These are phyloP conservation scores for Drosophila dives DNA, from an alignment of 2,888 invertebrate genomes.

Conservation along the genomic window DNA sequence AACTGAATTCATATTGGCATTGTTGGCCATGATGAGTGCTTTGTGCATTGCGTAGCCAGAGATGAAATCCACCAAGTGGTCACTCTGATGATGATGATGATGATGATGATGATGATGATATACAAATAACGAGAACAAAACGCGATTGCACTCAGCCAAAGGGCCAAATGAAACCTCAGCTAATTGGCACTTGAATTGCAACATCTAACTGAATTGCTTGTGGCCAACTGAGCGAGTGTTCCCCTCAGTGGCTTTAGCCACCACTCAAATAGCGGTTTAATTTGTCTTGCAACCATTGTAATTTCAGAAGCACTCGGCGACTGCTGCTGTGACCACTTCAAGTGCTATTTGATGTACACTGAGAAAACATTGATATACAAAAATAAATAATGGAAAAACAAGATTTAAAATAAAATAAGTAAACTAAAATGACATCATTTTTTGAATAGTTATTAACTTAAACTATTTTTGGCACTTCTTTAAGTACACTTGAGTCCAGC, in stretches of 20 bases:
- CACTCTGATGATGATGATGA: conserved; percentile 24
- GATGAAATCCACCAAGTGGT: neutral
- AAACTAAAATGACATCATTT: neutral
- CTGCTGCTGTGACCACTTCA: conserved; percentile 28
- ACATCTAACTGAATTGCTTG: conserved; percentile 57
- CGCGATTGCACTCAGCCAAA: conserved; percentile 23
- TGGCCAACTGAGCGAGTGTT: conserved; percentile 24
- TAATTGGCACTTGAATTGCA: conserved; percentile 73
- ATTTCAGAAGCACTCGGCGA: conserved; percentile 26
- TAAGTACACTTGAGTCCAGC: neutral
- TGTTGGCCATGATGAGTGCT: conserved; percentile 42
- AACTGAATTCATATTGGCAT: conserved; percentile 32
- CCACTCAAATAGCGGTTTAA: conserved; percentile 36
- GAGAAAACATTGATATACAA: neutral
- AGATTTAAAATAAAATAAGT: neutral
- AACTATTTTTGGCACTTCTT: neutral
- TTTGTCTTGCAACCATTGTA: conserved; percentile 55
- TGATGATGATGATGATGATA: conserved; percentile 14
- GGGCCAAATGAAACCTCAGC: conserved; percentile 54
- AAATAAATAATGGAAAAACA: neutral
- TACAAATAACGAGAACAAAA: conserved; percentile 33
- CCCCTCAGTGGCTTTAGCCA: neutral
- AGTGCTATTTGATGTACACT: conserved; percentile 9
- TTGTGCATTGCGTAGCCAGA: conserved; percentile 16
- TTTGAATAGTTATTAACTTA: neutral